These are phyloP conservation scores for Python bivittatus DNA, from an alignment of 2,113 vertebrate species.

Conservation along the genomic window DNA sequence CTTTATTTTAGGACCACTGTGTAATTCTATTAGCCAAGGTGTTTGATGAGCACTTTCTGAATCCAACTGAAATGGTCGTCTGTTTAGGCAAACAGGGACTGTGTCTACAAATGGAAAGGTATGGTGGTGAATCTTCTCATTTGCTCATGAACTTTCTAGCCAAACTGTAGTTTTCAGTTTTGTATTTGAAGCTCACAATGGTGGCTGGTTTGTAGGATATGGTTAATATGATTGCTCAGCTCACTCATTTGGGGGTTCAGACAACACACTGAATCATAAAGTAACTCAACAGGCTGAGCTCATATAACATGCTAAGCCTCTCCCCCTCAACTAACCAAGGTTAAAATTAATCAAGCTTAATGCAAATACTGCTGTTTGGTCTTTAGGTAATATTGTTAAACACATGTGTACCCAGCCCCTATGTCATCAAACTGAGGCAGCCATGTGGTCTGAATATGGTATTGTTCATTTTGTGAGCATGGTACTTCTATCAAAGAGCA, in stretches of 20 bases:
- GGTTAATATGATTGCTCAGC: background rate
- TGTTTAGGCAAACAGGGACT: no score
- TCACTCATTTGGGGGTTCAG: background rate
- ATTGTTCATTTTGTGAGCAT: background rate
- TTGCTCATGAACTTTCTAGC: background rate
- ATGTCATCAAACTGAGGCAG: background rate
- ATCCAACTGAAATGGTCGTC: background rate
- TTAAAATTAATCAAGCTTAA: background rate
- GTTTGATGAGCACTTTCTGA: background rate
- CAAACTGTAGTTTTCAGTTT: background rate
- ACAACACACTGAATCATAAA: background rate
- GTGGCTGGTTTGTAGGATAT: background rate
- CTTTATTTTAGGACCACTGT: background rate
- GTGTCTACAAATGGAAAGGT: background rate
- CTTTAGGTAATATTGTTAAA: background rate
- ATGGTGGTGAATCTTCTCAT: background rate
- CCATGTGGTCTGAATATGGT: background rate
- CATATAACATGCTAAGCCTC: background rate
- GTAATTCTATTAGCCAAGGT: background rate
- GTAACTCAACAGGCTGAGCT: background rate
- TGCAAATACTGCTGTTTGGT: background rate
- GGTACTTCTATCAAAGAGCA: background rate
- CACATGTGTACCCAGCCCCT: background rate
- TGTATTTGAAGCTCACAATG: background rate
- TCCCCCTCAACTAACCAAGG: no score